These are phyloP conservation scores for Pseudomyrmex flavicornis DNA, from an alignment of 1,140 invertebrate species.

Conservation along the genomic window DNA sequence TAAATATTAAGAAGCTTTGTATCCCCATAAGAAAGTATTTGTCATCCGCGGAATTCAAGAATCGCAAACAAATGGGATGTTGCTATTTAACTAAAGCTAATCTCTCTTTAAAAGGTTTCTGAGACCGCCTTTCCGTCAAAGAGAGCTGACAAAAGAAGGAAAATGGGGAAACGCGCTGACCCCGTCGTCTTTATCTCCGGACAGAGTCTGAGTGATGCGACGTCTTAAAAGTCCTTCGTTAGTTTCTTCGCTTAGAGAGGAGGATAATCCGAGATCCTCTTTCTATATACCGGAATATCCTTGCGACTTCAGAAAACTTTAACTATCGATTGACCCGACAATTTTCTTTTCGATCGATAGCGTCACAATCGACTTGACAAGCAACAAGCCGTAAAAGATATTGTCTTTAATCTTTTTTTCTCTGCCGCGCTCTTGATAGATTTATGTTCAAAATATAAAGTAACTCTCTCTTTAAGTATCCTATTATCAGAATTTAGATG, in stretches of 20 bases:
- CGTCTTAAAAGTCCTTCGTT: constrained; percentile 77
- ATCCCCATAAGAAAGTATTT: constrained; percentile 47
- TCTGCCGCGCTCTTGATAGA: not conserved
- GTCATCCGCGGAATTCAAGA: constrained; percentile 30
- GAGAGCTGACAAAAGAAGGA: constrained; percentile 58
- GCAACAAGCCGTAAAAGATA: constrained; percentile 18
- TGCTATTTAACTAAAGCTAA: constrained; percentile 72
- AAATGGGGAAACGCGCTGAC: constrained; percentile 56
- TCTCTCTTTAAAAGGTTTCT: constrained; percentile 60
- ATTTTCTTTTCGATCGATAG: constrained; percentile 51
- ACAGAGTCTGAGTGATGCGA: constrained; percentile 63
- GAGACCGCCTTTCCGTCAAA: constrained; percentile 20
- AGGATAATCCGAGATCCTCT: constrained; percentile 73
- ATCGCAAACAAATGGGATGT: constrained; percentile 29
- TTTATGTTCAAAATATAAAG: constrained; percentile 28
- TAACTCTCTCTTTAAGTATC: not conserved
- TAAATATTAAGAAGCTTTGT: constrained; percentile 3
- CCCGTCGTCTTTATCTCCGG: constrained; percentile 53
- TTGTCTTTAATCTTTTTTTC: constrained; percentile 1
- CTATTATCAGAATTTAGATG: not conserved
- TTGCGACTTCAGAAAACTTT: constrained; percentile 49
- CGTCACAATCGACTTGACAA: constrained; percentile 40
- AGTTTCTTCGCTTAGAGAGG: constrained; percentile 70
- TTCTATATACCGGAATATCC: constrained; percentile 42
- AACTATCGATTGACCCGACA: constrained; percentile 37